Evolutionary conservation across 1,140 invertebrate species (phyloP).

Genomic region (Drosophila ironensis): DNA sequence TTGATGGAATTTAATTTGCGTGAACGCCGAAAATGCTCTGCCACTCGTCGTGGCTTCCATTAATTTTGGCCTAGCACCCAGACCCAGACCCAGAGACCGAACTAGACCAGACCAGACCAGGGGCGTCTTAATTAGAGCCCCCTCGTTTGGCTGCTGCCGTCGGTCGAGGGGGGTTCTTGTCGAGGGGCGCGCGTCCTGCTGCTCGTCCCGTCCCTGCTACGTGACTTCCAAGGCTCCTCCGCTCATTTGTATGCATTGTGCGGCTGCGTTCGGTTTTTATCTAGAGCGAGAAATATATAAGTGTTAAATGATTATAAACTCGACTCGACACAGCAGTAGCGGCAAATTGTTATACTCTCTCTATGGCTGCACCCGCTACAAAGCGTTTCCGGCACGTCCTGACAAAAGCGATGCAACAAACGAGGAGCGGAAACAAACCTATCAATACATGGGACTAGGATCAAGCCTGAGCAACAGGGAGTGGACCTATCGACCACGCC

Average conservation of each 20-base stretch:
- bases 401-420: conserved; percentile 35
- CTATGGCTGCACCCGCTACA: not conserved
- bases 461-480: not conserved
- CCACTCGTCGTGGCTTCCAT: conserved; percentile 42
- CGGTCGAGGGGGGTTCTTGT: too few relatives aligned
- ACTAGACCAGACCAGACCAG: not conserved
- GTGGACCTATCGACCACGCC: not conserved
- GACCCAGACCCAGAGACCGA: conserved; percentile 1
- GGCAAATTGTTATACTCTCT: conserved; percentile 27
- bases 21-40: conserved; percentile 38
- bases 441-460: conserved; percentile 13
- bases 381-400: conserved; percentile 7
- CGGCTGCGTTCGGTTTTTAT: conserved; percentile 22
- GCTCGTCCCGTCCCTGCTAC: conserved; percentile 3
- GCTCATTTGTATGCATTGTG: conserved; percentile 47
- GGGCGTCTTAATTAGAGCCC: conserved; percentile 56
- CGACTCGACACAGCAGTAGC: not conserved
- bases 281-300: conserved; percentile 23
- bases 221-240: conserved; percentile 28
- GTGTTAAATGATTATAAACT: conserved; percentile 38
- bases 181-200: not conserved
- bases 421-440: conserved; percentile 44
- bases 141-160: not conserved
- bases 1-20: conserved; percentile 68
- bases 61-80: conserved; percentile 61